Base-by-base conservation (phyloP, 2,797 vertebrate species). In the Xenops minutus region DNA sequence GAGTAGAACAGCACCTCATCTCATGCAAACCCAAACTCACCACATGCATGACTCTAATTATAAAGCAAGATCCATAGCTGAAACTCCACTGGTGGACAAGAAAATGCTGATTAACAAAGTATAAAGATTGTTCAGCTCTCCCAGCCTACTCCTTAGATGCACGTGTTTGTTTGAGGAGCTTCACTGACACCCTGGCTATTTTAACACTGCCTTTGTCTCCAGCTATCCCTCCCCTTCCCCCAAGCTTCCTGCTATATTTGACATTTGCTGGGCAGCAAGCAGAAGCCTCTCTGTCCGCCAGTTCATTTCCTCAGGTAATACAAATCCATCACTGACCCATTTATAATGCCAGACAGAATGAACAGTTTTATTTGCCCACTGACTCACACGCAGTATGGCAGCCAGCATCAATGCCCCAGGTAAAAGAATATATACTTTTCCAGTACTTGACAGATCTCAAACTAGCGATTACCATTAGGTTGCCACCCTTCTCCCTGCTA, bases 261-360 rank as follows among this genome's bases (percentile, higher is more conserved):
- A 95, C 82, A 86, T 95, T 87, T 87, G 80, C 93, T 95, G 77
- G 90, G 76, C 77, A 92, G 68, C 89, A 78, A 83, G 78, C 67
- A 89, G 87, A 93, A 94, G 82, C 79, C 63, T 85, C 49, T 84
- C 90, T 58, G 76, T 83, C 73, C 6, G 36, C 68, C 72, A 88
- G 89, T 89, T 95, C 43, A 93, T 97, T 95, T 96, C 95, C 88
- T 96, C 80, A 94, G 93, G 95, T 96, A 93, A 96, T 84, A 88
- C 89, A 96, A 89, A 93, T 96, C 93, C 86, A 93, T 92, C 81
- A 83, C 58, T 96, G 89, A 92, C 85, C 95, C 85, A 93, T 88
- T 96, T 96, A 92, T 84, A 94, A 96, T 79, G 86, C 58, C 78
- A 92, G 80, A 64, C 75, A 91, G 89, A 82, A 91, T 43, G 82